phyloP scores from a whole-genome alignment of 1,140 invertebrate species.

The Orchestia grillus region DNA sequence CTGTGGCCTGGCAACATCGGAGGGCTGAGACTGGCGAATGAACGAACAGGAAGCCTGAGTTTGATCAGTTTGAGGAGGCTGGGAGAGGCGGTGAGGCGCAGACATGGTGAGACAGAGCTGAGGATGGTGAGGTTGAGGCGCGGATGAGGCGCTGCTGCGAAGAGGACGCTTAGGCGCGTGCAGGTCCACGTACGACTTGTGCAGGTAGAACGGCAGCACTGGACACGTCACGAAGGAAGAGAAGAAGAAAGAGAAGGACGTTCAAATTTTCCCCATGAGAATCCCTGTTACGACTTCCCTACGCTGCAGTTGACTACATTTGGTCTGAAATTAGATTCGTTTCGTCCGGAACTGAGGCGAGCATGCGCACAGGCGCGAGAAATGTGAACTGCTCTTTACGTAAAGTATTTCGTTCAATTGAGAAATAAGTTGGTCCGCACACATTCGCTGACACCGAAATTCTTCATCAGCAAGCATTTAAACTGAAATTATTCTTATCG shows the following conservation, averaged over 20 bases:
- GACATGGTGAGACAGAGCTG: conserved; percentile 7
- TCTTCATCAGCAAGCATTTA: too few relatives aligned
- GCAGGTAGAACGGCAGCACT: conserved; percentile 57
- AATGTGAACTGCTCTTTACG: too few relatives aligned
- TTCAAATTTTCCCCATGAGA: background rate
- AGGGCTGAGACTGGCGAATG: background rate
- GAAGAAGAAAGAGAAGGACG: background rate
- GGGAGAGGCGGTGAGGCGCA: background rate
- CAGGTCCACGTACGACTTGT: conserved; percentile 50
- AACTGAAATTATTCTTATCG: too few relatives aligned
- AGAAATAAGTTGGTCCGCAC: too few relatives aligned
- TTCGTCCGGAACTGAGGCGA: too few relatives aligned
- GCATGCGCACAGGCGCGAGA: too few relatives aligned
- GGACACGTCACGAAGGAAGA: background rate
- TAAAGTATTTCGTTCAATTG: too few relatives aligned
- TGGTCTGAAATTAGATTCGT: too few relatives aligned
- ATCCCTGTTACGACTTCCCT: background rate
- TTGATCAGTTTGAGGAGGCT: background rate
- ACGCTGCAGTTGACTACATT: background rate
- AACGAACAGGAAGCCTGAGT: background rate
- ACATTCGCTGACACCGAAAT: too few relatives aligned
- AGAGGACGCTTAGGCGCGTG: conserved; percentile 4
- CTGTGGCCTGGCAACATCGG: background rate
- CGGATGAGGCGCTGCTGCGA: background rate
- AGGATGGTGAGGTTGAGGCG: background rate